Evolutionary conservation across 2,888 invertebrate species (phyloP), one percentile per base, ranked within the genome.

Genomic region (Cataglyphis altisquamis): DNA sequence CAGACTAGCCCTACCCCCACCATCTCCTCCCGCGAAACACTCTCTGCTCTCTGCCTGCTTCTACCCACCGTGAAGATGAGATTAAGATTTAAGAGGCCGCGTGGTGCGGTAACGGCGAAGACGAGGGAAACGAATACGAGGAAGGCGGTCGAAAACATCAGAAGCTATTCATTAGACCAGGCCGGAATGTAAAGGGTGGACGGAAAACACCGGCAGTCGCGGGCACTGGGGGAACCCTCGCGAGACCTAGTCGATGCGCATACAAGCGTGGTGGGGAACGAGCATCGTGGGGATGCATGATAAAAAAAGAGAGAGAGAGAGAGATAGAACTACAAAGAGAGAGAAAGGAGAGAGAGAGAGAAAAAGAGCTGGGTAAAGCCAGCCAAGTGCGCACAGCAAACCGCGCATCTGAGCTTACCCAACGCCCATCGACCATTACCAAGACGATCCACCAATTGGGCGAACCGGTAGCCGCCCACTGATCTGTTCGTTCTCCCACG

Each of bases 361-460:
- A 72, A 62, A 78, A 67, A 80, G 57, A 62, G 75, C n/a, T 39
- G 52, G 83, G 86, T 90, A 92, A 92, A 92, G 90, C 88, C 85
- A 91, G 83, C 89, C 90, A 92, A 89, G 89, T 90, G 94, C 93
- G 94, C 94, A 93, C 93, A 91, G 90, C 84, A 78, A 85, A 90
- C 86, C 88, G 93, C 94, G 94, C 94, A 94, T 92, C 89, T 89
- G 90, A 88, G 92, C 90, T 91, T 93, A 93, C 91, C 91, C 84
- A 85, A 92, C 94, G 94, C 94, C 94, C 93, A 94, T 92, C 94
- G 88, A 94, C 94, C 94, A 94, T 94, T 94, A 94, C 92, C 93
- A 86, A 88, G 86, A 86, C 91, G 92, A 93, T 93, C 94, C 91
- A 90, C 94, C 94, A 94, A 94, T 94, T 93, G 93, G 93, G 90